These are phyloP conservation scores for Poecilia velifera DNA, from an alignment of 2,797 vertebrate species.

Conservation along the genomic window DNA sequence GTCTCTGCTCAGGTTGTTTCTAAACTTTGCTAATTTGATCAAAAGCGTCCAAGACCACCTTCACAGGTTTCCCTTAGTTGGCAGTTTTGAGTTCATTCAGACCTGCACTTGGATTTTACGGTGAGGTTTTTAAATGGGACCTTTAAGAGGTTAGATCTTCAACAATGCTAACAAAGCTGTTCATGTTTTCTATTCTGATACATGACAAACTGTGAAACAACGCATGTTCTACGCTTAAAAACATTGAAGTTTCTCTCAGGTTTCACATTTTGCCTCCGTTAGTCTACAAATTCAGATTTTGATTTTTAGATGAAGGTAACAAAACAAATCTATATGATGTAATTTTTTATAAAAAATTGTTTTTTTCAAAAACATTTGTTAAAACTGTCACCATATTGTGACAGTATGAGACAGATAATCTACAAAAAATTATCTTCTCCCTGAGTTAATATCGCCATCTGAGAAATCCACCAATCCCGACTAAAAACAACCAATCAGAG, in stretches of 20 bases:
- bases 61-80: neutral
- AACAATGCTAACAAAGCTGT: neutral
- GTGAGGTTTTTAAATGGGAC: neutral
- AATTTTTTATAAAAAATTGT: too few relatives aligned
- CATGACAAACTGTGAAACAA: neutral
- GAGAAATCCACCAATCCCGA: too few relatives aligned
- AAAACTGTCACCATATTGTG: too few relatives aligned
- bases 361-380: too few relatives aligned
- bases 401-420: too few relatives aligned
- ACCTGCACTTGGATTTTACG: neutral
- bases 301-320: neutral
- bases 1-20: neutral
- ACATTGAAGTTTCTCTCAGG: neutral
- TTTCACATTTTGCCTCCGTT: neutral
- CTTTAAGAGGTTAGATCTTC: neutral
- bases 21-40: neutral
- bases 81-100: neutral
- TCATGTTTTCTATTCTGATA: neutral
- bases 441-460: too few relatives aligned
- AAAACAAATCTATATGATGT: neutral
- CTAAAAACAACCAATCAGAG: too few relatives aligned
- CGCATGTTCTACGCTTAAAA: neutral
- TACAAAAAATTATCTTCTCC: too few relatives aligned
- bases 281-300: neutral
- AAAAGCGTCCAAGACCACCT: neutral